Base-by-base conservation (phyloP, 2,888 invertebrate genomes). In the Oscheius sp. region DNA sequence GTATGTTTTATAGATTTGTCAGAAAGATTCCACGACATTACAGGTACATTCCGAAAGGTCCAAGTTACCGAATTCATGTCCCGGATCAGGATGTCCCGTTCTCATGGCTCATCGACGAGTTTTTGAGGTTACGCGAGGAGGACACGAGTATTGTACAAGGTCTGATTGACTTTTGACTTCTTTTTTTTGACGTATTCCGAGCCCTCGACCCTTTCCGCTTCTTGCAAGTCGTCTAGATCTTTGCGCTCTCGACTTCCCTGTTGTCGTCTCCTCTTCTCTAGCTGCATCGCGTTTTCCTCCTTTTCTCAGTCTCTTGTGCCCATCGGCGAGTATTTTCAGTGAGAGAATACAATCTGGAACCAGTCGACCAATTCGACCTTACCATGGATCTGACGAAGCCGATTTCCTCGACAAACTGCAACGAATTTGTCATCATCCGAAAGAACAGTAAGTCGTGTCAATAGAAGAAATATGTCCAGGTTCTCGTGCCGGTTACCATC, bases 381-480 rank as follows among this genome's bases (percentile, higher is more conserved):
- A 61, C 61, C 16, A 52, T 81, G 12, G 77, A 81, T 52, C 69
- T 76, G 1, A 77, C 79, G 43, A 45, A 63, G 12, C 69, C 79
- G 9, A 79, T 83, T 12, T 70, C 73, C 0, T 70, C 76, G 16
- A 73, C 77, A 0, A 49, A 72, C 2, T 61, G 75, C 43, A 66
- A 70, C 0, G 81, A 81, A 55, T 83, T 81, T 49, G 83, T 83
- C 6, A 76, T 83, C 73, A 64, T 80, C 25, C 64, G 80, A 9
- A 80, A 77, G 66, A 83, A 83, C 56, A 78, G 80, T 78, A 52
- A 58, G 74, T 56, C 5, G n/a, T n/a, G n/a, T n/a, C n/a, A n/a
- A n/a, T n/a, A n/a, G n/a, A n/a, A 25, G 23, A 59, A 43, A 23
- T 7, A 16, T n/a, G 43, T 16, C n/a, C 63, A 76, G 76, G 76